Percentiles rank a stretch among this genome's conserved stretches.
Evolutionary conservation across 2,797 vertebrate genomes (phyloP).

Genomic region (Pelodytes ibericus): DNA sequence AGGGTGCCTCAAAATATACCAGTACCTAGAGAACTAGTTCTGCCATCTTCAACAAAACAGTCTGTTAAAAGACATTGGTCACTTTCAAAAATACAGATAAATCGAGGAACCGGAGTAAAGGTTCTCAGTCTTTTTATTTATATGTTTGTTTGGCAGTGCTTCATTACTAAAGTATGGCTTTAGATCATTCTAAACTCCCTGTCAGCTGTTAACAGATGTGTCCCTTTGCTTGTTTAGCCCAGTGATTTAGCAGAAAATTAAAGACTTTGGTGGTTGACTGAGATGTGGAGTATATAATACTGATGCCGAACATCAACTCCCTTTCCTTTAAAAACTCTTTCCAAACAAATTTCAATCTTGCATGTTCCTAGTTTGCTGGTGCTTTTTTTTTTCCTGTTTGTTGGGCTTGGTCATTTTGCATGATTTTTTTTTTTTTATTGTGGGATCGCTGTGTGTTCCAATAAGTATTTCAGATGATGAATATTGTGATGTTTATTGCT

Average conservation of each 20-base stretch:
- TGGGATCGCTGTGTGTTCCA: slow-evolving; percentile 16
- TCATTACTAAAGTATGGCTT: slow-evolving; percentile 19
- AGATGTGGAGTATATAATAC: not conserved
- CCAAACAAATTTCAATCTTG: not conserved
- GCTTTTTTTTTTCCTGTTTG: not conserved
- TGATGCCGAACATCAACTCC: not conserved
- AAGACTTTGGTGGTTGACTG: not conserved
- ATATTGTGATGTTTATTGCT: slow-evolving; percentile 61
- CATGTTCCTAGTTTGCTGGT: not conserved
- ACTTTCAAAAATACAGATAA: slow-evolving; percentile 73
- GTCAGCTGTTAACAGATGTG: not conserved
- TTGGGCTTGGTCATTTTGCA: not conserved
- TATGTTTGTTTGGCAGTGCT: slow-evolving; percentile 31
- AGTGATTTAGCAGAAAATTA: not conserved
- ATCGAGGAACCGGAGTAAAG: slow-evolving; percentile 90
- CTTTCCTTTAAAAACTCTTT: not conserved
- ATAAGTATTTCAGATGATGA: slow-evolving; percentile 33
- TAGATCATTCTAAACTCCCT: not conserved
- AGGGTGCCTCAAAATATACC: slow-evolving; percentile 64
- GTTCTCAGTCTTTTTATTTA: slow-evolving; percentile 69
- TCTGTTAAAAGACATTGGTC: slow-evolving; percentile 75
- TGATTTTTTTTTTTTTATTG: no score
- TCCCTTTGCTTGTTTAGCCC: not conserved
- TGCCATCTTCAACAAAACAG: slow-evolving; percentile 73
- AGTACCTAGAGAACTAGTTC: slow-evolving; percentile 63